Evolutionary conservation across 2,888 invertebrate species (phyloP).

Genomic region (Chelonus formosanus): DNA sequence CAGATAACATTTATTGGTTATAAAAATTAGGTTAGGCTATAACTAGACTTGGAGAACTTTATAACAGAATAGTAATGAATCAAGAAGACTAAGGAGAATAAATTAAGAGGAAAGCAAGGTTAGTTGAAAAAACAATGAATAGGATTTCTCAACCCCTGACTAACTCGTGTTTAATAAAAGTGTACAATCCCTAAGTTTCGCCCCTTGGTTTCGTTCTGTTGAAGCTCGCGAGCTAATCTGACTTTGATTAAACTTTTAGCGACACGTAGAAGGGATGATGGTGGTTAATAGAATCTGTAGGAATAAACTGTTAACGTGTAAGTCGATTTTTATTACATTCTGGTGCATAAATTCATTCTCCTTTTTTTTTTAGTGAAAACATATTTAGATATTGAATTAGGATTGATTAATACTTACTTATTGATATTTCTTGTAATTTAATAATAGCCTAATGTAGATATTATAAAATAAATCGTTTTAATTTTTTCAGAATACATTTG

Average conservation of each 20-base stretch:
- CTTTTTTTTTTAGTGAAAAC: slow-evolving; percentile 19
- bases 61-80: too few relatives aligned
- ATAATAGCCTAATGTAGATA: too few relatives aligned
- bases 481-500: too few relatives aligned
- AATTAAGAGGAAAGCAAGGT: neutral
- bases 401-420: too few relatives aligned
- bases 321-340: slow-evolving; percentile 63
- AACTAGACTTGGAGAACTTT: too few relatives aligned
- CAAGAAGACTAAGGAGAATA: too few relatives aligned
- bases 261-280: slow-evolving; percentile 57
- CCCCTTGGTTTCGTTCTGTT: slow-evolving; percentile 31
- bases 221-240: slow-evolving; percentile 57
- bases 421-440: too few relatives aligned
- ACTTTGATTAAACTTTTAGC: slow-evolving; percentile 65
- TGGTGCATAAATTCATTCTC: slow-evolving; percentile 45
- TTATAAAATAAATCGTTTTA: too few relatives aligned
- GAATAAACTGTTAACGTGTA: slow-evolving; percentile 47
- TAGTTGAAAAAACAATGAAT: slow-evolving; percentile 46
- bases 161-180: slow-evolving; percentile 59
- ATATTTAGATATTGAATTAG: neutral
- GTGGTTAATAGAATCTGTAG: slow-evolving; percentile 42
- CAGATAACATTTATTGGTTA: too few relatives aligned
- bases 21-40: too few relatives aligned
- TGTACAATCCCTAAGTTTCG: slow-evolving; percentile 38
- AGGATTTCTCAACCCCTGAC: slow-evolving; percentile 52